Base-by-base conservation (phyloP, 2,113 vertebrate genomes). In the Fulmarus glacialis region DNA sequence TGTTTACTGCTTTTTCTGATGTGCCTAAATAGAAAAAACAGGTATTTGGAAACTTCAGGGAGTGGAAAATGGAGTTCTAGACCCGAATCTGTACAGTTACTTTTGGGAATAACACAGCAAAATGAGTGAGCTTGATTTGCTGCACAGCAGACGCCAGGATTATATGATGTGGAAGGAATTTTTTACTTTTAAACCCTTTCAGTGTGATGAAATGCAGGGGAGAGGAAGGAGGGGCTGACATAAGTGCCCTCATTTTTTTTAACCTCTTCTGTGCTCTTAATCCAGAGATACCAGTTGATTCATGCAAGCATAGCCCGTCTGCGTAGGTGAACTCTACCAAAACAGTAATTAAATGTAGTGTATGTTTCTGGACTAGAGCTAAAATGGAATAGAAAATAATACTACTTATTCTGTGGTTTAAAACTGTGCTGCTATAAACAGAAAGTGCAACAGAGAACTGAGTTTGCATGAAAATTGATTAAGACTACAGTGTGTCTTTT, bases 31-130 rank as follows among this genome's bases (percentile, higher is more conserved):
- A 91, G 87, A 91, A 94, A 91, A 96, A 97, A 58, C 66, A 82
- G 95, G 82, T 93, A 67, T 82, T 95, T 70, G 75, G 89, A 96
- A 96, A 75, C 82, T 92, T 81, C 40, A 79, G 93, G 78, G 96
- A 90, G 92, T 78, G 60, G 75, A 95, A 97, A 97, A 90, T 96
- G 83, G 87, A 96, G 93, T 94, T 96, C 74, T 96, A 62, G 95
- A 91, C 78, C 84, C 4, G 24, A 94, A 95, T 97, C 91, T n/a
- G 36, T 93, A 79, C 62, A 70, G 93, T 95, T 97, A 97, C 97
- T 97, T 98, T 96, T 63, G 97, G 97, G 97, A 97, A 93, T 95
- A 95, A 96, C 97, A 96, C 91, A 86, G 75, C 88, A 92, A 94
- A 98, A 94, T 42, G 87, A 97, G 94, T 36, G 56, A 97, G 89